Percentiles rank a stretch among this genome's conserved stretches.
These are phyloP conservation scores for Azorinus chamasolen DNA, from an alignment of 2,888 invertebrate species.

Conservation along the genomic window DNA sequence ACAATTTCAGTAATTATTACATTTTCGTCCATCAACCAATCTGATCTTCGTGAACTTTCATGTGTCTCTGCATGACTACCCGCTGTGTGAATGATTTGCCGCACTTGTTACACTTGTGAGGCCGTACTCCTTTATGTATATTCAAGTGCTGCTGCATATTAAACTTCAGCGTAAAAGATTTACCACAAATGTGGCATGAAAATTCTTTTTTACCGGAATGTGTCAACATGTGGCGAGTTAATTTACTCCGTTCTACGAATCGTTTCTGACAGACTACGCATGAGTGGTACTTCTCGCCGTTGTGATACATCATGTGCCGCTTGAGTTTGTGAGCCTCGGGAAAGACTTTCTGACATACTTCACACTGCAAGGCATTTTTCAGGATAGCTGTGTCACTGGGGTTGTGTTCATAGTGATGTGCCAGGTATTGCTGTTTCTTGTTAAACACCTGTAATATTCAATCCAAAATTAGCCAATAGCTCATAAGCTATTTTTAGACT, in stretches of 20 bases:
- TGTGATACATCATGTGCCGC: constrained; percentile 50
- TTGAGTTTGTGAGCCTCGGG: constrained; percentile 49
- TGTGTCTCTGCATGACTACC: constrained; percentile 49
- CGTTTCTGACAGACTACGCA: constrained; percentile 51
- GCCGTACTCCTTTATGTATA: constrained; percentile 42
- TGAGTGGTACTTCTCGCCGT: constrained; percentile 21
- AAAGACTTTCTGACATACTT: constrained; percentile 54
- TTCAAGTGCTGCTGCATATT: constrained; percentile 49
- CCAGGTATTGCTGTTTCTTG: constrained; percentile 33
- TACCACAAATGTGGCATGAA: constrained; percentile 46
- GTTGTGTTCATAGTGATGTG: constrained; percentile 49
- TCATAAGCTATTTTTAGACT: no score
- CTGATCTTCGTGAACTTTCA: constrained; percentile 29
- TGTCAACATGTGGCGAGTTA: constrained; percentile 50
- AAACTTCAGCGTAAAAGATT: constrained; percentile 46
- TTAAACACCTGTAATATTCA: constrained; percentile 53
- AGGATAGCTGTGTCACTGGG: background rate
- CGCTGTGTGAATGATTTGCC: constrained; percentile 54
- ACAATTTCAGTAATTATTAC: no score
- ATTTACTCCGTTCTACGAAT: constrained; percentile 44
- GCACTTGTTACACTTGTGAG: constrained; percentile 48
- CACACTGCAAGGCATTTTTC: constrained; percentile 32
- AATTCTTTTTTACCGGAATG: constrained; percentile 48
- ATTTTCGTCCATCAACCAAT: no score
- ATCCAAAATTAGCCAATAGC: background rate